Evolutionary conservation across 2,888 invertebrate species (phyloP), one percentile per base, ranked within the genome.

Genomic region (Aphodius sticticus): DNA sequence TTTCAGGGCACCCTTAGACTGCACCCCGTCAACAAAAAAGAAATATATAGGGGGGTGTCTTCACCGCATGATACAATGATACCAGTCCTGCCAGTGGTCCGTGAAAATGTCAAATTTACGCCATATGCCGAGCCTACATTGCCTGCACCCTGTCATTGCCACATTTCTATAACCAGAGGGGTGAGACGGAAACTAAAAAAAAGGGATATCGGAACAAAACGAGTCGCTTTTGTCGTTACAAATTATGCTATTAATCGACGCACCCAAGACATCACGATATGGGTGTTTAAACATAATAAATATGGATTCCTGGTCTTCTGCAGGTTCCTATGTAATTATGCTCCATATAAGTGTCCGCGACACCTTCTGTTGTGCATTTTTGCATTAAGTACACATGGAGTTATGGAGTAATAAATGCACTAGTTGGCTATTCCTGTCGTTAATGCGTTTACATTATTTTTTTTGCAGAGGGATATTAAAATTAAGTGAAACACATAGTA

Each of bases 21-120:
- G 53, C 53, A 53, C 53, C 26, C 53, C 53, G 53, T 53, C 53
- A 53, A 53, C 53, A 53, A 53, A 53, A 53, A 53, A 7, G 9
- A 53, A 53, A 53, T 53, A 53, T 53, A 53, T 53, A 53, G 53
- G 53, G 53, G 53, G 7, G 6, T 53, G 53, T 53, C 53, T 53
- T 53, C 53, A 53, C 53, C 53, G 53, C 53, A 12, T 53, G 53
- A 53, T 53, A 12, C 53, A 53, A 53, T 53, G 53, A 53, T 53
- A 53, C 53, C 53, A 53, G 53, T 7, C 53, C 53, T 1, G 1
- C 53, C 53, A 12, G 53, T 53, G 53, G 53, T 53, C 53, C 53
- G 53, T 53, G 53, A 53, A 53, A 53, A 53, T 53, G 53, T 53
- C 53, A 53, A 53, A 53, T 53, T 53, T 53, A 53, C 53, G 53